A percentile compares a stretch with the other conserved stretches of the same genome.
Conservation (phyloP, 1,140 invertebrate species). For the Ladona fulva region DNA sequence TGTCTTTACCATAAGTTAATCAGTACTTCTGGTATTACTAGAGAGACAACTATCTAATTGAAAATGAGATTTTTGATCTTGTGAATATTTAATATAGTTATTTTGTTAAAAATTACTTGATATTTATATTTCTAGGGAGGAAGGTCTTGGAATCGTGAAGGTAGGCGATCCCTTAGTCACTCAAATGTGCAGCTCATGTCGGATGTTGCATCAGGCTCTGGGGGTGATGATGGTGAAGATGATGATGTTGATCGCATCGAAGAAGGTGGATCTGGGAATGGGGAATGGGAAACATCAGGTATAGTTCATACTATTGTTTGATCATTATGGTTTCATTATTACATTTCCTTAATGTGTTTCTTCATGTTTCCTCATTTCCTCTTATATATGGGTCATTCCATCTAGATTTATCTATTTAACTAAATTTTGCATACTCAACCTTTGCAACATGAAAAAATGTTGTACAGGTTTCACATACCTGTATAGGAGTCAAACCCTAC, state of each 20-base stretch:
- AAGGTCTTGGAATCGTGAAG: neutral
- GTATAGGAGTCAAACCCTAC: too few relatives aligned
- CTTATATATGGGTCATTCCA: too few relatives aligned
- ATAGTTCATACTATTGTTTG: neutral
- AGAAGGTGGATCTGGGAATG: neutral
- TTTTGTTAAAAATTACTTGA: too few relatives aligned
- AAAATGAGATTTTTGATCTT: too few relatives aligned
- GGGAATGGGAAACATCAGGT: neutral
- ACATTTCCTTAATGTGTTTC: neutral
- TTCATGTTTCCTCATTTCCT: neutral
- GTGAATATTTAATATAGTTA: too few relatives aligned
- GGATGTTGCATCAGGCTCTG: neutral
- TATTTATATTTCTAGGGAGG: neutral
- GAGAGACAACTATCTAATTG: too few relatives aligned
- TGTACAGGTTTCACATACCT: too few relatives aligned
- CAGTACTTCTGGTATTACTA: too few relatives aligned
- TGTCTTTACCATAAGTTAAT: too few relatives aligned
- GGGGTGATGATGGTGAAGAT: neutral
- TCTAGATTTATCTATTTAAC: too few relatives aligned
- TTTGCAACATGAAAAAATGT: too few relatives aligned
- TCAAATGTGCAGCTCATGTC: conserved; percentile 4
- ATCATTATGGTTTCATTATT: neutral
- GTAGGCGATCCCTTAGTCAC: neutral
- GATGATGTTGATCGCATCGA: neutral
- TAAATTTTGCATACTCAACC: too few relatives aligned